phyloP scores from a whole-genome alignment of 2,888 invertebrate genomes.

The Pollenia angustigena region DNA sequence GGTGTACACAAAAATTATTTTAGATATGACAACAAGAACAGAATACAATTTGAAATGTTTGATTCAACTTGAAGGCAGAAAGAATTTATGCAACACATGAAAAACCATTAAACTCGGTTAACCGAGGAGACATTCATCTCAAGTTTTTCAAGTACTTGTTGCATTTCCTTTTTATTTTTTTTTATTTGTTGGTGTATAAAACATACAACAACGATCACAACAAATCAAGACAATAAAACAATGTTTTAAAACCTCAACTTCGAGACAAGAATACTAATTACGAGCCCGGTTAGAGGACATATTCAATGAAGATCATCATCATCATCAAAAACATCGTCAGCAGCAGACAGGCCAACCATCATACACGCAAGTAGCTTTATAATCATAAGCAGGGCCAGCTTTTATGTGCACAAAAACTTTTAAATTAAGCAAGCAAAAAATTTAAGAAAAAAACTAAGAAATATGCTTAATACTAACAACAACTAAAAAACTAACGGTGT shows the following conservation, averaged over 20 bases:
- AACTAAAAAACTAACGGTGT: no score
- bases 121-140: slow-evolving; percentile 72
- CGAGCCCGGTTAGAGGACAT: slow-evolving; percentile 37
- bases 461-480: no score
- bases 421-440: no score
- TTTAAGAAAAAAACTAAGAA: background rate
- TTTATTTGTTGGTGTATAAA: slow-evolving; percentile 27
- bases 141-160: slow-evolving; percentile 66
- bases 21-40: slow-evolving; percentile 23
- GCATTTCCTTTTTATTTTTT: slow-evolving; percentile 73
- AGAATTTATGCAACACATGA: slow-evolving; percentile 56
- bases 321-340: slow-evolving; percentile 35
- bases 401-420: slow-evolving; percentile 5
- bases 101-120: slow-evolving; percentile 67
- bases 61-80: slow-evolving; percentile 14
- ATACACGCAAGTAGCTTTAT: slow-evolving; percentile 8
- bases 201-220: slow-evolving; percentile 30
- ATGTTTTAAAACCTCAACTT: slow-evolving; percentile 65
- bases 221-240: slow-evolving; percentile 52
- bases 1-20: slow-evolving; percentile 47
- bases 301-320: slow-evolving; percentile 65
- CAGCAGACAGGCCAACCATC: slow-evolving; percentile 14
- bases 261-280: slow-evolving; percentile 75
- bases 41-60: background rate
- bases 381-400: background rate